Percentiles rank a stretch among this genome's conserved stretches.
Evolutionary conservation across 1,140 invertebrate species (phyloP).

Genomic region (Drosophila orena): DNA sequence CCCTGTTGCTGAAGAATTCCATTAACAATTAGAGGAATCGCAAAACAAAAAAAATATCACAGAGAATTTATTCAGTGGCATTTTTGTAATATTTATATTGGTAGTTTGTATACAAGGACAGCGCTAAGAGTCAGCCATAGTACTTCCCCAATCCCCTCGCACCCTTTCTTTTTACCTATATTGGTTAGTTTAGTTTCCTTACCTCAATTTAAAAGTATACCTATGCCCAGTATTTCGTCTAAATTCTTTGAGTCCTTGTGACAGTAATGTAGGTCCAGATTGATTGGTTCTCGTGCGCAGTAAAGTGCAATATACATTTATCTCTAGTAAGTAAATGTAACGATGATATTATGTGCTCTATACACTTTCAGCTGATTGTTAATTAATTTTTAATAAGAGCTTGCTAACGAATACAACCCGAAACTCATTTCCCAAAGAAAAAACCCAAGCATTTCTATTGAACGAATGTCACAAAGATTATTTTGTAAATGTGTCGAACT

Average conservation of each 20-base stretch:
- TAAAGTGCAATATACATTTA: conserved; percentile 69
- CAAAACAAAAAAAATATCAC: neutral
- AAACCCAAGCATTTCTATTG: conserved; percentile 40
- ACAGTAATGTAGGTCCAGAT: conserved; percentile 40
- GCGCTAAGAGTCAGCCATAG: conserved; percentile 10
- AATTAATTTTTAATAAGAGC: conserved; percentile 80
- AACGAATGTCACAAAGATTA: conserved; percentile 35
- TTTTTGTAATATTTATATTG: conserved; percentile 79
- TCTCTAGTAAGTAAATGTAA: conserved; percentile 46
- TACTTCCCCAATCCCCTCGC: conserved; percentile 2
- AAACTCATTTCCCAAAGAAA: conserved; percentile 42
- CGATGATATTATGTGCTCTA: conserved; percentile 68
- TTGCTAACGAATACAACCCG: conserved; percentile 66
- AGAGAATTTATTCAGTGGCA: conserved; percentile 41
- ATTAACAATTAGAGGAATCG: conserved; percentile 78
- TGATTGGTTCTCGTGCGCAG: conserved; percentile 64
- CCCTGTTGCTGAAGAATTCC: conserved; percentile 84
- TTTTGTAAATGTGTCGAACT: conserved; percentile 64
- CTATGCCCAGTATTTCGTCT: conserved; percentile 57
- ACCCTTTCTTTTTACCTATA: conserved; percentile 24
- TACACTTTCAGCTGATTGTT: conserved; percentile 71
- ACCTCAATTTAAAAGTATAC: conserved; percentile 26
- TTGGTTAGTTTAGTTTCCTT: conserved; percentile 3
- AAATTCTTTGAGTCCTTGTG: conserved; percentile 36
- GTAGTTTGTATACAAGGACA: conserved; percentile 71